A percentile compares a stretch with the other conserved stretches of the same genome.
Conservation (phyloP, 2,113 vertebrate genomes). For the Mormyrus iriodes region DNA sequence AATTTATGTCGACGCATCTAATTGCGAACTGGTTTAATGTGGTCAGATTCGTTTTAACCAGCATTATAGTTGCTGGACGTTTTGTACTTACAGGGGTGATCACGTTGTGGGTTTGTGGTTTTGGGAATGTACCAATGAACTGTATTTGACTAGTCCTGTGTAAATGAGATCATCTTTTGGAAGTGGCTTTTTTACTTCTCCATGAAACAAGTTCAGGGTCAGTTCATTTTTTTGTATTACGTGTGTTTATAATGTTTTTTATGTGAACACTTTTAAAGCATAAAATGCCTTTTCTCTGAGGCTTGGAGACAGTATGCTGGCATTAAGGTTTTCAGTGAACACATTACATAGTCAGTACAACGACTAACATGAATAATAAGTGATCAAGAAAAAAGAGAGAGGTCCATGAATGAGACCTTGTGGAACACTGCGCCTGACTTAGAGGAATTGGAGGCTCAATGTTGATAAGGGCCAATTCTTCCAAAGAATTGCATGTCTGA, state of each 20-base stretch:
- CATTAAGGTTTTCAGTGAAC: not conserved
- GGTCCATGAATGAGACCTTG: not conserved
- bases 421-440: not conserved
- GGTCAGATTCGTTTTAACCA: not conserved
- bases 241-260: not conserved
- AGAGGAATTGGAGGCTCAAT: not conserved
- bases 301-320: not conserved
- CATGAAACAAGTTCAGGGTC: not conserved
- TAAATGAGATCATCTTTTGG: not conserved
- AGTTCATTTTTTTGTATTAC: not conserved
- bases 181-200: not conserved
- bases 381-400: not conserved
- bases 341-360: not conserved
- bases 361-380: not conserved
- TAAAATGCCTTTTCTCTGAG: not conserved
- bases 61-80: not conserved
- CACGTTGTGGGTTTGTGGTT: not conserved
- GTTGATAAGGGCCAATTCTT: not conserved
- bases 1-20: not conserved
- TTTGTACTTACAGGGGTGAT: not conserved
- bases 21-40: not conserved
- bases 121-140: not conserved
- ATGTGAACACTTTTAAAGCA: not conserved
- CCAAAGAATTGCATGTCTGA: not conserved
- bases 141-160: not conserved